These are phyloP conservation scores for Cheiracanthium punctorium DNA, from an alignment of 2,888 invertebrate species.

Conservation along the genomic window DNA sequence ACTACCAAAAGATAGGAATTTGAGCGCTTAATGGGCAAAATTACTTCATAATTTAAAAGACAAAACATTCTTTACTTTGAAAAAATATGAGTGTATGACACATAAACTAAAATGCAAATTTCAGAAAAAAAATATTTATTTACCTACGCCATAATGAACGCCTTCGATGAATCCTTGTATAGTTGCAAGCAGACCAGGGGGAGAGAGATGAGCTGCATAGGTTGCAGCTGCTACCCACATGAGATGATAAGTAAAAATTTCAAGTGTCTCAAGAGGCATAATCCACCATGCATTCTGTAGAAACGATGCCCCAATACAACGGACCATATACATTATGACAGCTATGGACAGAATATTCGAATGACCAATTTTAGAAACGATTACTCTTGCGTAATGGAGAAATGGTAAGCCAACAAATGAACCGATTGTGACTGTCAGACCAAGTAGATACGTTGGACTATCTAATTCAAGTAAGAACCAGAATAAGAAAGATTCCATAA, in stretches of 20 bases:
- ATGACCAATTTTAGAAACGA: conserved; percentile 87
- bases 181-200: conserved; percentile 88
- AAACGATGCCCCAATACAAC: conserved; percentile 87
- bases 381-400: conserved; percentile 87
- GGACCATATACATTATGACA: conserved; percentile 88
- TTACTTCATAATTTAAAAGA: no score
- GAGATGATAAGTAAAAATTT: conserved; percentile 89
- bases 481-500: conserved; percentile 91
- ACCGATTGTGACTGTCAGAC: conserved; percentile 89
- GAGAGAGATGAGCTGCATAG: conserved; percentile 88
- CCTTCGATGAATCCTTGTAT: conserved; percentile 90
- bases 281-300: conserved; percentile 92
- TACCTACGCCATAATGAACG: conserved; percentile 90
- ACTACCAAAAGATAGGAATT: no score
- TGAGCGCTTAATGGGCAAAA: no score
- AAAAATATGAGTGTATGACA: no score
- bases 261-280: conserved; percentile 90
- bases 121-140: not conserved
- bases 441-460: conserved; percentile 88
- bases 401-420: conserved; percentile 89
- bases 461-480: conserved; percentile 86
- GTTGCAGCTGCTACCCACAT: conserved; percentile 96
- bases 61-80: no score
- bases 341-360: conserved; percentile 89
- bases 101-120: no score